Base-by-base conservation (phyloP, 30 jellyfish, hydroid and myxozoan species). In the Turritopsis rubra region DNA sequence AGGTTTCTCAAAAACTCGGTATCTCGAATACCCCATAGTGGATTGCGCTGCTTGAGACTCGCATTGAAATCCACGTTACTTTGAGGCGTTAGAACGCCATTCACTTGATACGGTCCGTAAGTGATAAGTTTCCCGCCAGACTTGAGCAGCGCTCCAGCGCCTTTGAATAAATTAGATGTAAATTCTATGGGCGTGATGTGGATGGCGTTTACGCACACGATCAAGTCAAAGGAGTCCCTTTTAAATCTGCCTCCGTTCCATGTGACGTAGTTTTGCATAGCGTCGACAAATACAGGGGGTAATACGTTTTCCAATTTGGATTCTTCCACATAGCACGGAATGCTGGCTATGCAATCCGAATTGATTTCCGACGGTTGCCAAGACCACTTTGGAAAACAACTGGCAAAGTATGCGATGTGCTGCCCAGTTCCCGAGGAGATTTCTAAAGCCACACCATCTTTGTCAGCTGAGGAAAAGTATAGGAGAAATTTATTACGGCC, bases 51-150 rank as follows among this genome's bases (percentile, higher is more conserved):
- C 21, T 65, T 54, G 16, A 80, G 66, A 80, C 87, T 80, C 0
- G 17, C 79, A 20, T 80, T 79, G 66, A 80, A 80, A 23, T 27
- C 26, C 19, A 80, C 54, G 70, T 80, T 80, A 52, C 75, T 28
- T 53, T 80, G 75, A 3, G 87, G 87, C 80, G 87, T 52, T 53
- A 80, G 53, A 23, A 80, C 65, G n/a, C 87, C 87, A 66, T 80
- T 28, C 28, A 52, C 87, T 28, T 80, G 29, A 29, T 80, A 80
- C 9, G 87, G 87, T 0, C 87, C 87, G 28, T 80, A 80, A 13
- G 85, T 80, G 54, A 80, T 80, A 0, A 80, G 81, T 65, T 52
- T 80, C 21, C 87, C 87, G 29, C 54, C 52, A 18, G 79, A 41
- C 65, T 80, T 80, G 24, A 80, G 53, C 17, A 53, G 22, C 53